These are phyloP conservation scores for Philhelius pedissequus DNA, from an alignment of 2,888 invertebrate genomes.

Conservation along the genomic window DNA sequence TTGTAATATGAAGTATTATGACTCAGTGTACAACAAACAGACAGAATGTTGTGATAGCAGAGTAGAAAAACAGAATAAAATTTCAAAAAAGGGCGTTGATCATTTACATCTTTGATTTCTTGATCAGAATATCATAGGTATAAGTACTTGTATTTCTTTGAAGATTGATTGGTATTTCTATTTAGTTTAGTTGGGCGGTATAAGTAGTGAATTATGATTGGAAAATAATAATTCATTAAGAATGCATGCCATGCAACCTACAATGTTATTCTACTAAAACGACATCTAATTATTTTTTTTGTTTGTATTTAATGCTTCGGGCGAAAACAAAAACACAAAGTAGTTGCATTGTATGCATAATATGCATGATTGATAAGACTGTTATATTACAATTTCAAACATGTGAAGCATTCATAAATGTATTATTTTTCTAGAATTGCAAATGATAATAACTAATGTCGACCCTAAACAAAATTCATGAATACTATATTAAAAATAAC, in stretches of 20 bases:
- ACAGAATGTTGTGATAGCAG: background rate
- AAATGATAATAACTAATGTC: background rate
- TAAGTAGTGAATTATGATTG: background rate
- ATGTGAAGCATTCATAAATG: background rate
- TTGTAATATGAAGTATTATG: conserved; percentile 7
- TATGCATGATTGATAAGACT: background rate
- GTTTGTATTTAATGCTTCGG: background rate
- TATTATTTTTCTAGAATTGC: background rate
- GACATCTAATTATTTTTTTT: background rate
- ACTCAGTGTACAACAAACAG: background rate
- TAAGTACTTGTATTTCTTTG: background rate
- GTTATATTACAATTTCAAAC: background rate
- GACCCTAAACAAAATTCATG: too few species aligned
- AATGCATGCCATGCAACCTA: background rate
- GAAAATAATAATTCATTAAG: background rate
- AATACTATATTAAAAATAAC: too few species aligned
- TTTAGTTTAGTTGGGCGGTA: background rate
- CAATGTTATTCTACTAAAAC: background rate
- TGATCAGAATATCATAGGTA: background rate
- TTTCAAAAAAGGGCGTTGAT: conserved; percentile 10
- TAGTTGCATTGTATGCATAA: background rate
- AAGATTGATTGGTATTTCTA: background rate
- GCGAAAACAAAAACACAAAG: too few species aligned
- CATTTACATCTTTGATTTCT: conserved; percentile 21
- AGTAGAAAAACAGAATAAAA: background rate